Evolutionary conservation across 2,113 vertebrate species (phyloP).

Genomic region (Pluvialis apricaria): DNA sequence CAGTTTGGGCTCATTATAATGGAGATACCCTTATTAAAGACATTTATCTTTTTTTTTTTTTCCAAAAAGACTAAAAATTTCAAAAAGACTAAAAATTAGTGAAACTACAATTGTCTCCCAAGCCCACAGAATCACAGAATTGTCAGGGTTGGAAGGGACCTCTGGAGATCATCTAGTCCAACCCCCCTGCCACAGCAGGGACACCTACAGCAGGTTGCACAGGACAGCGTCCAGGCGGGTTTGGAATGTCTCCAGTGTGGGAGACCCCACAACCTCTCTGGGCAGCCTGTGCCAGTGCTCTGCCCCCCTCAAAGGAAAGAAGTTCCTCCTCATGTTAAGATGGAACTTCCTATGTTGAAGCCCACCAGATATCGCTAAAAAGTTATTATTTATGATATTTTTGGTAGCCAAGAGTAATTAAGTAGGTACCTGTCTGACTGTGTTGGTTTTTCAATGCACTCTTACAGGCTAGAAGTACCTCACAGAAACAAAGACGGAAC

Average conservation of each 20-base stretch:
- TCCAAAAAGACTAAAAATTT: neutral
- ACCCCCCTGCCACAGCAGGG: too few species aligned
- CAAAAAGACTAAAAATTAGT: neutral
- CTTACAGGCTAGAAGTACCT: neutral
- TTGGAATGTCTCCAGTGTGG: too few species aligned
- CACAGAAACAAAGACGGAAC: neutral
- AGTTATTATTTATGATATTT: neutral
- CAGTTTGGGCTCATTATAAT: neutral
- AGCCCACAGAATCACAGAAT: too few species aligned
- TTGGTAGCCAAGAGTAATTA: neutral
- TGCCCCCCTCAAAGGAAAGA: too few species aligned
- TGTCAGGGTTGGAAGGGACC: too few species aligned
- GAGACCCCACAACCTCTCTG: too few species aligned
- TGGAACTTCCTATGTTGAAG: too few species aligned
- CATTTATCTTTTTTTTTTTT: neutral
- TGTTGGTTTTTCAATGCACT: neutral
- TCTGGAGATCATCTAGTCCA: too few species aligned
- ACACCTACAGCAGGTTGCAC: too few species aligned
- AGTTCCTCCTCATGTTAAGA: too few species aligned
- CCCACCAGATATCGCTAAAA: neutral
- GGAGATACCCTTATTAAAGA: neutral
- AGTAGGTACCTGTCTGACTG: neutral
- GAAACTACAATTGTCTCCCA: neutral
- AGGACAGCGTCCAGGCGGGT: too few species aligned
- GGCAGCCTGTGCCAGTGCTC: too few species aligned